Evolutionary conservation across 2,888 invertebrate genomes (phyloP).

Genomic region (Eupithecia pulchellata): DNA sequence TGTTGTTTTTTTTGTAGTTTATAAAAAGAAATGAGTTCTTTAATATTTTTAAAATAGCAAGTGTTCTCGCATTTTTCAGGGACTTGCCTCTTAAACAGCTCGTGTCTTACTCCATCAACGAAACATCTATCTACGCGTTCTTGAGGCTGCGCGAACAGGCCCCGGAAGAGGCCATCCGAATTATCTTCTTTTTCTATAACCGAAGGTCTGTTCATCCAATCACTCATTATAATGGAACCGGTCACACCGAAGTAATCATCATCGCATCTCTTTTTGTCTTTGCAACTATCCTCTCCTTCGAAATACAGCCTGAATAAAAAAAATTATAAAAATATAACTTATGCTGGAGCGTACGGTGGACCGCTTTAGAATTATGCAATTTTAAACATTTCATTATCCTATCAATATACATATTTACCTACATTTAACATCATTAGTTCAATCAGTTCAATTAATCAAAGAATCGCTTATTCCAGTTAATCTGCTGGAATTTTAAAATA

Average conservation of each 20-base stretch:
- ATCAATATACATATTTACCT: too few relatives aligned
- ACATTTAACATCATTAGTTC: too few relatives aligned
- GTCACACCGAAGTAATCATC: not conserved
- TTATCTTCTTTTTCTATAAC: slow-evolving; percentile 1
- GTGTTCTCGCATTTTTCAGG: too few relatives aligned
- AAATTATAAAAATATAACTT: too few relatives aligned
- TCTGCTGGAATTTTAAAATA: too few relatives aligned
- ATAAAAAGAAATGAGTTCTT: too few relatives aligned
- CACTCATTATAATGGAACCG: not conserved
- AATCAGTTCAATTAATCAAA: too few relatives aligned
- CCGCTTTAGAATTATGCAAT: not conserved
- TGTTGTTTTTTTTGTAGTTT: too few relatives aligned
- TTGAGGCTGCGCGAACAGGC: not conserved
- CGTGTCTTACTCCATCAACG: not conserved
- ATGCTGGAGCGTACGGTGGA: too few relatives aligned
- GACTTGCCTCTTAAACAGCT: not conserved
- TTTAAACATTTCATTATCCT: not conserved
- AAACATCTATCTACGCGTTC: not conserved
- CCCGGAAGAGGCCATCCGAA: not conserved
- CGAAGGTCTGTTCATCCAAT: not conserved
- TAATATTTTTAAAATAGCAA: too few relatives aligned
- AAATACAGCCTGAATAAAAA: not conserved
- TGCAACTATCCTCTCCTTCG: not conserved
- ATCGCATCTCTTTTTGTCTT: not conserved
- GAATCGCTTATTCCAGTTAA: too few relatives aligned